These are phyloP conservation scores for Rhodophaea formosa DNA, from an alignment of 2,888 invertebrate genomes.

Conservation along the genomic window DNA sequence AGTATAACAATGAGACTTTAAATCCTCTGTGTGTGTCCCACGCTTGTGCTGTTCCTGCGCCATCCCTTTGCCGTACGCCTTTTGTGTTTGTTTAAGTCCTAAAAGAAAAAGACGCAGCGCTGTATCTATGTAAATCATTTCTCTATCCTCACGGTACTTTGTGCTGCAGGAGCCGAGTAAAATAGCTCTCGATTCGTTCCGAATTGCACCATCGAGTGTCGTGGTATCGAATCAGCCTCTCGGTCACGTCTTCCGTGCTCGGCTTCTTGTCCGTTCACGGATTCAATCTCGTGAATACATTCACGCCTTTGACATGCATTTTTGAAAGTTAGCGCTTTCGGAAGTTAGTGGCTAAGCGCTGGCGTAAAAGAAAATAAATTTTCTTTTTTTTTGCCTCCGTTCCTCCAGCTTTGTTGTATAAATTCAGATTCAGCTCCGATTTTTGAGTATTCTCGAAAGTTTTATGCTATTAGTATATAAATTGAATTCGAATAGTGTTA, in stretches of 20 bases:
- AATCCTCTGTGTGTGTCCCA: no score
- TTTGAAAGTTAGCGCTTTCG: conserved; percentile 9
- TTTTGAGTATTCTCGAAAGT: no score
- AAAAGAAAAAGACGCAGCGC: no score
- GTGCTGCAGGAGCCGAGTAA: neutral
- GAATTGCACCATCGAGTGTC: conserved; percentile 16
- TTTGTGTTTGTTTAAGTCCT: no score
- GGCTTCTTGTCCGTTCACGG: conserved; percentile 3
- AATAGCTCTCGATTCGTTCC: conserved; percentile 12
- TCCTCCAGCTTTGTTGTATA: no score
- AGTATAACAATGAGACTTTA: no score
- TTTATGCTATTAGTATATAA: no score
- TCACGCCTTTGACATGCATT: conserved; percentile 11
- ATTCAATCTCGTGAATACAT: conserved; percentile 10
- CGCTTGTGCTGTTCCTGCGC: no score
- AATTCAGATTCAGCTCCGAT: no score
- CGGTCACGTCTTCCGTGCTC: conserved; percentile 14
- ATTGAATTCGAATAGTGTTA: no score
- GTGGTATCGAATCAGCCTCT: conserved; percentile 5
- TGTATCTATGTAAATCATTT: neutral
- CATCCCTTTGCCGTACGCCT: no score
- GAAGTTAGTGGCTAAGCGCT: neutral
- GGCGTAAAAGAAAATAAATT: neutral
- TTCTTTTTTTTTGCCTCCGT: neutral
- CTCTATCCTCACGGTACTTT: neutral